Base-by-base conservation (phyloP, 1,140 invertebrate genomes). In the Lanistes nyassanus region DNA sequence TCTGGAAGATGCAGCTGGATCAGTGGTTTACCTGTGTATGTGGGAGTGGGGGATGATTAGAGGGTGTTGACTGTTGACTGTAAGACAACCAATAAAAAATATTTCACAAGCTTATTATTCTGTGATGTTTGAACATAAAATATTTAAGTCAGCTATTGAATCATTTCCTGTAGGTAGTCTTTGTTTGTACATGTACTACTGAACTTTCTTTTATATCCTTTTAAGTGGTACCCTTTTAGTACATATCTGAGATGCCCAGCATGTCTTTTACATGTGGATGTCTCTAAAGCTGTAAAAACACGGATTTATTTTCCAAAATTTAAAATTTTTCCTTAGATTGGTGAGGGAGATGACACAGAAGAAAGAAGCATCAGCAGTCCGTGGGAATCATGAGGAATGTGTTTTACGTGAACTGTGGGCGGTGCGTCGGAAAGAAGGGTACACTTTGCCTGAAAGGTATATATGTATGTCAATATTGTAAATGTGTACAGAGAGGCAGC, bases 341-440 rank as follows among this genome's bases (percentile, higher is more conserved):
- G 29, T 79, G 13, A 0, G 47, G 7, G 37, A 73, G 26, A 64
- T 79, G 36, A 55, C 26, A 5, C 39, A 29, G 0, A 66, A 47
- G 13, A 74, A 74, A 31, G 39, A 77, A 0, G 76, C 72, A 7
- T 81, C 73, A 53, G 78, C 81, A 31, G 85, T 88, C 0, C 72
- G 83, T 6, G 86, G 86, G 29, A 88, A 88, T 56, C 85, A 88
- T 55, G 86, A 88, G 19, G 85, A 85, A 55, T 75, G 75, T 1
- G 76, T 82, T 26, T 55, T 88, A 1, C 67, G 76, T 47, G 77
- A 85, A 73, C 55, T 74, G 47, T 68, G 71, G 39, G 39, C 66
- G 3, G 72, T 76, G 34, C 34, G n/a, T 29, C 68, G 81, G n/a
- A 76, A 78, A 34, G 55, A 78, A 31, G 29, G 78, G 16, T 84